Evolutionary conservation across 2,113 vertebrate genomes (phyloP).

Genomic region (Crotalus tigris): DNA sequence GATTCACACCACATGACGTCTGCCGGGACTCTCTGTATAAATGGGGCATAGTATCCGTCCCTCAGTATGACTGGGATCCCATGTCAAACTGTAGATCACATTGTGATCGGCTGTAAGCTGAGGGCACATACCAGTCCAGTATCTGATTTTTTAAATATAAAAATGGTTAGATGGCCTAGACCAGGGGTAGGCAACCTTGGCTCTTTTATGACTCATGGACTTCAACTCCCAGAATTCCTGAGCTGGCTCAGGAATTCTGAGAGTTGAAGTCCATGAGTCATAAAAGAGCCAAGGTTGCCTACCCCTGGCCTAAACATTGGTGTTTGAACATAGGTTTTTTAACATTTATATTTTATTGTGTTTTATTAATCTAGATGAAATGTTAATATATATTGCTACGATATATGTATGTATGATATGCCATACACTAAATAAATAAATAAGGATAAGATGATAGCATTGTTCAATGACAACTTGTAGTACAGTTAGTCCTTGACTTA

Average conservation of each 20-base stretch:
- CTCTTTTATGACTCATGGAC: too few relatives aligned
- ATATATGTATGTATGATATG: not conserved
- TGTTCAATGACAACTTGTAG: not conserved
- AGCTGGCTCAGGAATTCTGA: too few relatives aligned
- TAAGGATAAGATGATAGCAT: not conserved
- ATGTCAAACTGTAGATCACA: not conserved
- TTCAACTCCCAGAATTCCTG: too few relatives aligned
- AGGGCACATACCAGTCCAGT: not conserved
- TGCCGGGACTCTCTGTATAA: not conserved
- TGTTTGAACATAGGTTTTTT: not conserved
- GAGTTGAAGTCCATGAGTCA: too few relatives aligned
- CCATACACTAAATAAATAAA: not conserved
- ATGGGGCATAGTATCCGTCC: not conserved
- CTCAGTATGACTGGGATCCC: not conserved
- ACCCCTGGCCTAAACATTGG: not conserved
- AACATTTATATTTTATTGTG: not conserved
- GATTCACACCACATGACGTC: not conserved
- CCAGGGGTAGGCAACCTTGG: too few relatives aligned
- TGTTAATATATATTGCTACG: not conserved
- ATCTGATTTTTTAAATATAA: not conserved
- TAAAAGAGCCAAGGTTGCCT: too few relatives aligned
- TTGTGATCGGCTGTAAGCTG: not conserved
- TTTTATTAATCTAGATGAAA: not conserved
- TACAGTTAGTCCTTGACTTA: not conserved
- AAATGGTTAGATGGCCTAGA: not conserved